Evolutionary conservation across 2,113 vertebrate species (phyloP), one percentile per base, ranked within the genome.

Genomic region (Macrotis lagotis): DNA sequence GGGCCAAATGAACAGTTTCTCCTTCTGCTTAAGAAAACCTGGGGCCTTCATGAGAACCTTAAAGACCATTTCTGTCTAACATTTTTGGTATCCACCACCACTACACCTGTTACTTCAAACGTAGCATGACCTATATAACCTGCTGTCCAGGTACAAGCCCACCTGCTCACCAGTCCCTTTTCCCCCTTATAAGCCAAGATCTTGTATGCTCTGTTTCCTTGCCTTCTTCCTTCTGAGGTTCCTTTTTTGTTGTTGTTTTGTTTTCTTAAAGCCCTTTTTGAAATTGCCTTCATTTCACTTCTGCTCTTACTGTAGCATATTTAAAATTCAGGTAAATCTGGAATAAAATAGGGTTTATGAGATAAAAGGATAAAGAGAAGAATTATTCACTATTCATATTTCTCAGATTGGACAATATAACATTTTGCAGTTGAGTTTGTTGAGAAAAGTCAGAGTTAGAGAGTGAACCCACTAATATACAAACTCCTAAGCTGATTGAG

Each of bases 1-100:
- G 95, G 3, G 25, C 2, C 94, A 95, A 92, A 50, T 14, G 55
- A 28, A 92, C 48, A 0, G 50, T 95, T 90, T 8, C 9, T 74
- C 95, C 47, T 88, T 49, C 88, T 92, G 24, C 26, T 88, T 49
- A 83, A 88, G 59, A 66, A 83, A 92, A 88, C 47, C 5, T 94
- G 25, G 0, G 3, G 51, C 66, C 91, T 89, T 31, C 0, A 25
- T 53, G 48, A 37, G 47, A 50, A 4, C 37, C 74, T 9, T 26
- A 11, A 52, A 9, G 88, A 24, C 48, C 90, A 50, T 28, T 83
- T 95, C 24, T 48, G 1, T 1, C 22, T 2, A 0, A 28, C 83
- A 28, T 37, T 48, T 53, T 55, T 90, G 59, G 1, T 51, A 6
- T 8, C 19, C 0, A 51, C 49, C 11, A 19, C 7, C 93, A 92